These are phyloP conservation scores for Brachyptera risi DNA, from an alignment of 2,888 invertebrate genomes.

Conservation along the genomic window DNA sequence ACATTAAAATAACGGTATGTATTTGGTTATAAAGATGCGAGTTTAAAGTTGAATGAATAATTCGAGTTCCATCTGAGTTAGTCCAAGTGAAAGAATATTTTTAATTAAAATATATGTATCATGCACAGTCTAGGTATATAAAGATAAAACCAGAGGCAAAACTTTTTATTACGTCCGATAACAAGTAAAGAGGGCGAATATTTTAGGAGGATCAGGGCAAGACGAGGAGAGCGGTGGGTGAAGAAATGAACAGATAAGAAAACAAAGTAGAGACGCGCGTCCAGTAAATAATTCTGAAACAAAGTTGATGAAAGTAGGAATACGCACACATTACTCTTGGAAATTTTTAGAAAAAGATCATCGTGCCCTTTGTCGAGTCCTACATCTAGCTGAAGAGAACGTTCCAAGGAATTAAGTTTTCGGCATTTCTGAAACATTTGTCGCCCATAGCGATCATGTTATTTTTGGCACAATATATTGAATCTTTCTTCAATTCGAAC, in stretches of 20 bases:
- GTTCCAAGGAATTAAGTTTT: background rate
- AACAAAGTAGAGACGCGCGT: conserved; percentile 2
- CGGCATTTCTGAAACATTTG: background rate
- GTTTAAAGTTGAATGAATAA: too few species aligned
- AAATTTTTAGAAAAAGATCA: too few species aligned
- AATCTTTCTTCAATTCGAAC: background rate
- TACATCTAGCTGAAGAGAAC: too few species aligned
- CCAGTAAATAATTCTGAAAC: conserved; percentile 20
- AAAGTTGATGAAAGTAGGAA: conserved; percentile 14
- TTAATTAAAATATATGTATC: conserved; percentile 19
- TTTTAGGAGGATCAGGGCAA: too few species aligned
- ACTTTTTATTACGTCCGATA: conserved; percentile 21
- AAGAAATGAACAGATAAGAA: conserved; percentile 6
- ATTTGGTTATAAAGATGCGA: too few species aligned
- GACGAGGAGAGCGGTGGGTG: background rate
- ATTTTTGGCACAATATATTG: background rate
- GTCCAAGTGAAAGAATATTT: conserved; percentile 5
- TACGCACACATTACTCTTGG: too few species aligned
- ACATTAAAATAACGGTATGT: too few species aligned
- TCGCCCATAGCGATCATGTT: background rate
- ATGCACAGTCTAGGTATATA: background rate
- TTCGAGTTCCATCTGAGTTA: background rate
- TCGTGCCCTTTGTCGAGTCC: too few species aligned
- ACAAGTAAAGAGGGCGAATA: background rate
- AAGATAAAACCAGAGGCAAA: conserved; percentile 12